These are phyloP conservation scores for Cephus pygmeus DNA, from an alignment of 2,888 invertebrate genomes.

Conservation along the genomic window DNA sequence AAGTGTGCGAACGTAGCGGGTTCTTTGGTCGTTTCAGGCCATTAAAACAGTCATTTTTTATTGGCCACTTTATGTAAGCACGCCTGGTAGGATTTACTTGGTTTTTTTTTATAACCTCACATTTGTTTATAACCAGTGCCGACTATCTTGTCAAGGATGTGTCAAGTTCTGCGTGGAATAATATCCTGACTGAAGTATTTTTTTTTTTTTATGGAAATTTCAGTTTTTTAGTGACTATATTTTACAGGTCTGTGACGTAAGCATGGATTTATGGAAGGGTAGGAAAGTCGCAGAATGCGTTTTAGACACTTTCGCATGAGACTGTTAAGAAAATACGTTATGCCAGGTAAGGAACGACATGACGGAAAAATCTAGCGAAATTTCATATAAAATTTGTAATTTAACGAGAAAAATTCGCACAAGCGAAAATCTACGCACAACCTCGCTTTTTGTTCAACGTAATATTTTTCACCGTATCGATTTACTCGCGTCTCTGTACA, in stretches of 20 bases:
- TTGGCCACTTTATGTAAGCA: neutral
- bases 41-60: neutral
- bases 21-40: neutral
- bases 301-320: neutral
- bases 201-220: neutral
- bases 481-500: neutral
- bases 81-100: neutral
- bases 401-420: neutral
- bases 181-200: neutral
- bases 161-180: neutral
- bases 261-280: neutral
- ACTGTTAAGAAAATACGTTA: neutral
- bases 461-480: neutral
- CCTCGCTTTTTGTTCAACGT: neutral
- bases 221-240: neutral
- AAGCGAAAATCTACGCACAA: neutral
- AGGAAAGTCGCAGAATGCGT: neutral
- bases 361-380: neutral
- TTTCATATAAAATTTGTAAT: neutral
- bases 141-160: neutral
- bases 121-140: neutral
- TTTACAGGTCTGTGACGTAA: neutral
- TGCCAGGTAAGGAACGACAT: no score
- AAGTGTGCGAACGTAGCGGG: neutral
- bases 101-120: neutral